A percentile compares a stretch with the other conserved stretches of the same genome.
phyloP scores from a whole-genome alignment of 2,797 vertebrate species.

The Mergus octosetaceus region DNA sequence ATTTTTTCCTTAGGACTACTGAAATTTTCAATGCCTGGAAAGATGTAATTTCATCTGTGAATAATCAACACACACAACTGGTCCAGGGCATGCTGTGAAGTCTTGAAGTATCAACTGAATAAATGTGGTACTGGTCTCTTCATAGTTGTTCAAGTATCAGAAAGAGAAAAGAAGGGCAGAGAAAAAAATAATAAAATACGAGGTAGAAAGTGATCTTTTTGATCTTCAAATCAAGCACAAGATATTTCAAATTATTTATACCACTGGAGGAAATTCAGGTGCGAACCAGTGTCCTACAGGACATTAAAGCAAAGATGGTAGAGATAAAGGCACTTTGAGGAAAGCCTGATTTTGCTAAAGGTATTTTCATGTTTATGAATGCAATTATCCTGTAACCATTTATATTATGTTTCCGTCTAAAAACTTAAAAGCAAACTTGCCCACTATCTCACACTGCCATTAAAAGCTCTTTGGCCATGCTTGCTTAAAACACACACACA shows the following conservation, averaged over 20 bases:
- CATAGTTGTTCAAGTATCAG: background rate
- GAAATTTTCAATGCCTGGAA: background rate
- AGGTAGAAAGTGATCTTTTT: background rate
- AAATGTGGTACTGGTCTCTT: background rate
- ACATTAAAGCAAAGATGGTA: background rate
- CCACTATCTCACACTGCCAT: background rate
- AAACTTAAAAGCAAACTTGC: background rate
- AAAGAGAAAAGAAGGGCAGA: background rate
- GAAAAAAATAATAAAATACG: background rate
- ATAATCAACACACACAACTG: background rate
- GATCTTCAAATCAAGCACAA: background rate
- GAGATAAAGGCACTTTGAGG: background rate
- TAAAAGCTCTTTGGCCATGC: background rate
- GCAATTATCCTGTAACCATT: background rate
- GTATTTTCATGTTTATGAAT: background rate
- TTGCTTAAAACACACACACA: background rate
- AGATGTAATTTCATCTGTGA: background rate
- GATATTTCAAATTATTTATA: background rate
- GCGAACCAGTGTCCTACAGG: background rate
- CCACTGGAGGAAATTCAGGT: background rate
- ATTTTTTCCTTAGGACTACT: background rate
- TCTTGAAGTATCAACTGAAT: background rate
- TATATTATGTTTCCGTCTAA: background rate
- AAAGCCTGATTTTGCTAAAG: background rate
- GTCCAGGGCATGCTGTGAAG: background rate